phyloP scores from a whole-genome alignment of 35 echinoderm and acorn worm species.

The Apostichopus japonicus region DNA sequence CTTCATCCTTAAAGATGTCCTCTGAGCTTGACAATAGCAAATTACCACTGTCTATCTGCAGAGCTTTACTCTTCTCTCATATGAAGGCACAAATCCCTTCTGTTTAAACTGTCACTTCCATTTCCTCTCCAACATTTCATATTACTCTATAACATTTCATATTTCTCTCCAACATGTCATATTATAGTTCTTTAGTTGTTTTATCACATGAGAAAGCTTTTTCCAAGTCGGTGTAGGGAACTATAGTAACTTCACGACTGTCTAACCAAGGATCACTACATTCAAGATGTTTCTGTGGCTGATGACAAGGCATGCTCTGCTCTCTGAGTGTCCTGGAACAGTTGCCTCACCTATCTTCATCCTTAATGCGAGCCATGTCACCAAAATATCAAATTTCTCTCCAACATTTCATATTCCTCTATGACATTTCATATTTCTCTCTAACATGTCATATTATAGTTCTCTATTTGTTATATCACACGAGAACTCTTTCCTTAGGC shows the following conservation, averaged over 20 bases:
- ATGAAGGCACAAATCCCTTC: too few relatives aligned
- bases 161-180: background rate
- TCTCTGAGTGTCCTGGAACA: conserved; percentile 56
- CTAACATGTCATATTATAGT: background rate
- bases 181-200: background rate
- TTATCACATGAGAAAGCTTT: background rate
- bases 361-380: too few relatives aligned
- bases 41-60: too few relatives aligned
- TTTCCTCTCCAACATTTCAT: background rate
- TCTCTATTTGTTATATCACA: background rate
- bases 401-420: background rate
- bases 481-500: background rate
- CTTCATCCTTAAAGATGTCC: too few relatives aligned
- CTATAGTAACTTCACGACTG: background rate
- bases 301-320: conserved; percentile 43
- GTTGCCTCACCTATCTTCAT: too few relatives aligned
- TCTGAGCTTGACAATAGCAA: too few relatives aligned
- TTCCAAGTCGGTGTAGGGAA: background rate
- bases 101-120: too few relatives aligned
- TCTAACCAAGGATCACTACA: background rate
- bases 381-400: background rate
- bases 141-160: background rate
- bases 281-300: background rate
- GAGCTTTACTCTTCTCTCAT: too few relatives aligned
- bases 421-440: background rate